These are phyloP conservation scores for Ondatra zibethicus DNA, from an alignment of 2,113 vertebrate genomes.

Conservation along the genomic window DNA sequence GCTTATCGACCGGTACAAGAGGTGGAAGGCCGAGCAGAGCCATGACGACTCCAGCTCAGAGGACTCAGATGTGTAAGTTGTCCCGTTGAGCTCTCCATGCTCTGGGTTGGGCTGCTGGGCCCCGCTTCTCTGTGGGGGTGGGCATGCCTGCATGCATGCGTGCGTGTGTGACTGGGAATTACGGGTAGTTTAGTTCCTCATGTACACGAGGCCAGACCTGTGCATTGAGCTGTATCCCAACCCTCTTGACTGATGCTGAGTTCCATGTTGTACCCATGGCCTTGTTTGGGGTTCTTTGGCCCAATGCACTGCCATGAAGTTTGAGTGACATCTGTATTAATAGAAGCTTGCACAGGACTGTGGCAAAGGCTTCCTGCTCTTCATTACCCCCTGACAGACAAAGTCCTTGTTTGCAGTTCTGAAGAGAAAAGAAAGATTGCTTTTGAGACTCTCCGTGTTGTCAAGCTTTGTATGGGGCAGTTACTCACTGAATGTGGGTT, in stretches of 20 bases:
- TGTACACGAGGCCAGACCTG: background rate
- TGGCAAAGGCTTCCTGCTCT: background rate
- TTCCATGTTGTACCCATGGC: background rate
- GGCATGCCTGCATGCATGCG: background rate
- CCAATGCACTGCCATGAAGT: background rate
- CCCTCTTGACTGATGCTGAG: background rate
- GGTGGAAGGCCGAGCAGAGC: slow-evolving; percentile 95
- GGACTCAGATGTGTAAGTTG: slow-evolving; percentile 93
- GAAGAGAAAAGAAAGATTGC: background rate
- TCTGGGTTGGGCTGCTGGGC: background rate
- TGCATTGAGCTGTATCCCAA: background rate
- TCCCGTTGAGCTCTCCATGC: accelerated
- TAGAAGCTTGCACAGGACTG: background rate
- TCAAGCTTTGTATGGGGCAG: background rate
- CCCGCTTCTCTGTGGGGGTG: background rate
- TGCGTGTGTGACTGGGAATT: background rate
- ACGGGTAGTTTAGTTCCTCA: no score
- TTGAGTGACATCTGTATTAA: background rate
- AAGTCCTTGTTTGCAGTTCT: background rate
- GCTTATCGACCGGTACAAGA: slow-evolving; percentile 96
- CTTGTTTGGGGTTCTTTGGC: background rate
- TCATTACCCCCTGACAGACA: background rate
- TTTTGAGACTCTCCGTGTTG: background rate
- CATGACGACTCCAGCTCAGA: slow-evolving; percentile 94
- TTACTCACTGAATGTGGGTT: background rate